Evolutionary conservation across 2,113 vertebrate genomes (phyloP), one percentile per base, ranked within the genome.

Genomic region (Takifugu bimaculatus): DNA sequence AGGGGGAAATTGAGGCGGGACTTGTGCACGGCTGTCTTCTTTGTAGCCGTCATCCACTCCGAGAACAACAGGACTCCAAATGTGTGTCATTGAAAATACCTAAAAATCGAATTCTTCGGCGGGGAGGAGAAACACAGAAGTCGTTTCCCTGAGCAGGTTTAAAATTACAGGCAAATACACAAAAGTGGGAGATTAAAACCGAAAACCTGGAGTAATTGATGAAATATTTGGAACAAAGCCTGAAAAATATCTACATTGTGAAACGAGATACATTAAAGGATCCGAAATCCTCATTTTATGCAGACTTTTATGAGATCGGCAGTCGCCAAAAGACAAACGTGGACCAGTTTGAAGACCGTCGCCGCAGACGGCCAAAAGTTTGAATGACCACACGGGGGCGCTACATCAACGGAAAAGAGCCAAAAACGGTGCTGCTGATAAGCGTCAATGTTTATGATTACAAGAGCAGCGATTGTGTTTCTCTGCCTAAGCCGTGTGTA

Each of bases 381-480:
- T 54, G 43, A 15, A 15, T 1, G n/a, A 20, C 81, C 91, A 86
- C 84, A 58, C 55, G 91, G 77, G 82, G 89, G 90, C 88, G 84
- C 78, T 75, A 81, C 42, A 71, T 48, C 62, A 47, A 42, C 26
- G 63, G 28, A n/a, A 51, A 59, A 63, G 5, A 54, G 6, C 57
- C 7, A 20, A 26, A 25, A 27, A 7, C 10, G 5, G 9, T 14
- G 60, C 49, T 28, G 48, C 29, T 52, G 20, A 15, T 6, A 6
- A 15, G n/a, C n/a, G n/a, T 13, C 44, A 10, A 45, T 7, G 6
- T 45, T 45, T 45, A 45, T 45, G 14, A 45, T 45, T 45, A 4
- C 13, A 45, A 3, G 43, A 13, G 12, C 2, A 45, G 12, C 6
- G 13, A 4, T 13, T 45, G 44, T 2, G 44, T 32, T 32, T 32